Evolutionary conservation across 2,797 vertebrate genomes (phyloP), one percentile per base, ranked within the genome.

Genomic region (Cottoperca gobio): DNA sequence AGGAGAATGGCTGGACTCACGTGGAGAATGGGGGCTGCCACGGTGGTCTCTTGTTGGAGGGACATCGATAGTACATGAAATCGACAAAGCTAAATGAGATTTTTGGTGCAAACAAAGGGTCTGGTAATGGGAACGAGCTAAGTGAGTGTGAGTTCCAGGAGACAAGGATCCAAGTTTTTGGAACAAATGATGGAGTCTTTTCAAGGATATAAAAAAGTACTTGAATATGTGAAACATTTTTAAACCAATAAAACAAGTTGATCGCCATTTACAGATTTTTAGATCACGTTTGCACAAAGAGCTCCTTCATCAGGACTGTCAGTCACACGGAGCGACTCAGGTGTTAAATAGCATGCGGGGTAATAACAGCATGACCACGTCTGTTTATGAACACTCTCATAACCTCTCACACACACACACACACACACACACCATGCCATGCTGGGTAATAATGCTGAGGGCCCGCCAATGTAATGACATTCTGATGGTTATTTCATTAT

Each of bases 401-500:
- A 59, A 62, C 45, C 49, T 61, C 73, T 33, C 65, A 40, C 60
- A 48, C 76, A 55, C 69, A 59, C 63, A 69, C 78, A 78, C 59
- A 74, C 46, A 66, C 4, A 4, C 67, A 69, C 49, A 63, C 57
- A 78, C 43, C 73, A 70, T 77, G 67, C 81, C 91, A 86, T 53
- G 86, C 91, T 89, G 90, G 88, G 92, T 89, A 90, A 89, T 91
- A 89, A 91, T 83, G 81, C 75, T 63, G 71, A 55, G 43, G 83
- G 71, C 78, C 85, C 65, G 74, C 88, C 89, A 85, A 83, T 92
- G 71, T 93, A 95, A 95, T 94, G 92, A 93, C 92, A 91, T 84
- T 90, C 78, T 93, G 92, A 94, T 94, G 93, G 91, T 94, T 95
- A 94, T 94, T 95, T 93, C 91, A 95, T 96, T 95, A 95, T 92